Evolutionary conservation across 2,113 vertebrate genomes (phyloP).

Genomic region (Neotragus moschatus): DNA sequence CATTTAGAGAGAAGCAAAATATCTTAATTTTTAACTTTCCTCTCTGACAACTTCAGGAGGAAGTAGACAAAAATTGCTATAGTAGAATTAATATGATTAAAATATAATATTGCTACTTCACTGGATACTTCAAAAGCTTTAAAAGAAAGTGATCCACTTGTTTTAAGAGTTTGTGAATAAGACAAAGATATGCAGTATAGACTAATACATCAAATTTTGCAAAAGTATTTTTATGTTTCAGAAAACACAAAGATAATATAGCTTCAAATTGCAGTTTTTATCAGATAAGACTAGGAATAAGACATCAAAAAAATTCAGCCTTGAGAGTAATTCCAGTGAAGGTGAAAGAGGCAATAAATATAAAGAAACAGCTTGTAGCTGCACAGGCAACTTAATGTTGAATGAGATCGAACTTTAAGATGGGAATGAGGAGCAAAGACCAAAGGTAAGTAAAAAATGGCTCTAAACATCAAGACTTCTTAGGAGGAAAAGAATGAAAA

Average conservation of each 20-base stretch:
- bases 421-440: not conserved
- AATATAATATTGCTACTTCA: not conserved
- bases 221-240: not conserved
- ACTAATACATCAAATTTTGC: not conserved
- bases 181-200: not conserved
- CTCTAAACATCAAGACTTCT: not conserved
- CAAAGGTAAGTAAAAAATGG: not conserved
- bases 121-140: not conserved
- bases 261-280: not conserved
- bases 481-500: not conserved
- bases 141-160: not conserved
- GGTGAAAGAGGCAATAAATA: not conserved
- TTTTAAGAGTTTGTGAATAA: not conserved
- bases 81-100: not conserved
- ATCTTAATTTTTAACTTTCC: not conserved
- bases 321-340: not conserved
- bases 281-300: not conserved
- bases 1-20: not conserved
- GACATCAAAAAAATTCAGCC: not conserved
- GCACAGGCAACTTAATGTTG: not conserved
- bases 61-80: not conserved
- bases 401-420: not conserved
- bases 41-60: not conserved
- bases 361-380: not conserved
- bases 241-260: not conserved